Evolutionary conservation across 2,797 vertebrate genomes (phyloP), one percentile per base, ranked within the genome.

Genomic region (Epinephelus malabaricus): DNA sequence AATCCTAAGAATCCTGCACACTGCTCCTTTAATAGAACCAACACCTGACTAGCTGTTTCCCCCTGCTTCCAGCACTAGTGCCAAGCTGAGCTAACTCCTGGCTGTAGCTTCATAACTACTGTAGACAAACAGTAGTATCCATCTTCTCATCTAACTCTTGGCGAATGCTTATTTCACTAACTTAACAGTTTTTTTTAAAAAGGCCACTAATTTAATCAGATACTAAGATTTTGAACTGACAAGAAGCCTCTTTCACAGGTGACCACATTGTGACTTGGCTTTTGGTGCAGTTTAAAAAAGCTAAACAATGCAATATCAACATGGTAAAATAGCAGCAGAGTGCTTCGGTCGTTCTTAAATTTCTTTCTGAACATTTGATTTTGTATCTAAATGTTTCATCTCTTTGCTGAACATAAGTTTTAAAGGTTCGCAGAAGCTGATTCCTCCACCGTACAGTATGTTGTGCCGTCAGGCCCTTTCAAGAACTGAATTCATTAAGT

Each of bases 301-400:
- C 40, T 40, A 40, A 9, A 40, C 40, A 40, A 40, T 34, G 30
- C 2, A 40, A 40, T 8, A 10, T 40, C 40, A 40, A 40, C 10
- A 40, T 40, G 40, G 40, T 40, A 40, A 10, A 40, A 10, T 10
- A 40, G 38, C 38, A 40, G 38, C 38, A 40, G 10, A 40, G 38
- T 12, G 40, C 38, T 11, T 40, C 38, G 2, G 38, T 10, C 1
- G 10, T 40, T 40, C 40, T 40, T 40, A 10, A 9, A 40, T 40
- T 10, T 40, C 10, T 10, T 12, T 40, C 40, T 40, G 8, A 43
- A 43, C 8, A 40, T 43, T 43, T 43, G 40, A 43, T 73, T 72
- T 77, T 73, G 69, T 66, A 50, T 72, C n/a, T 9, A 69, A 55
- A 55, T 54, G 45, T 84, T 90, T 86, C 63, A 80, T 82, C 73